Conservation (phyloP, 2,797 vertebrate genomes). For the Ceyx erithaca region DNA sequence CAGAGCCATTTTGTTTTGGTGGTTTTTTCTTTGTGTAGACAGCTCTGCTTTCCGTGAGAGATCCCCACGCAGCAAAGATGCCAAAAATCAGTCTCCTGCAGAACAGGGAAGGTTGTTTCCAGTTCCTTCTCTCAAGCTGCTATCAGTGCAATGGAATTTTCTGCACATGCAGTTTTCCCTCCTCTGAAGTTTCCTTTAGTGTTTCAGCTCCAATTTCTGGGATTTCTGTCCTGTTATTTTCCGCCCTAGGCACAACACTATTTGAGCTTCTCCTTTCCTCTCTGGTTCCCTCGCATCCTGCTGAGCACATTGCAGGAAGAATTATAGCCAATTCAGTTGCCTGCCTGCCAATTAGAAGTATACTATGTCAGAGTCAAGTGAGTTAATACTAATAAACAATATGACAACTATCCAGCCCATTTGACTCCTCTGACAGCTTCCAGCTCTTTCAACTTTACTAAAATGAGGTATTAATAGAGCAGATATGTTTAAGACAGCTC, state of each 20-base stretch:
- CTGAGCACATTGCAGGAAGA: not conserved
- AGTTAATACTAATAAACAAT: constrained; percentile 53
- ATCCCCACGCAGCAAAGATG: not conserved
- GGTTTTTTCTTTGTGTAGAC: not conserved
- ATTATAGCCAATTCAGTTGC: constrained; percentile 41
- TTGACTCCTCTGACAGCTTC: constrained; percentile 21
- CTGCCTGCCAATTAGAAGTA: constrained; percentile 50
- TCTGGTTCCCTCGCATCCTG: not conserved
- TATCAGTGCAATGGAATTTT: not conserved
- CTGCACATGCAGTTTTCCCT: not conserved
- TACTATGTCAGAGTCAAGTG: constrained; percentile 18
- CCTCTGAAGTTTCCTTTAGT: not conserved
- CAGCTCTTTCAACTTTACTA: constrained; percentile 37
- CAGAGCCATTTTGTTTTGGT: not conserved
- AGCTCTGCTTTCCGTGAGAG: not conserved
- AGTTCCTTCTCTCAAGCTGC: not conserved
- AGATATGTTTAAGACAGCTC: not conserved
- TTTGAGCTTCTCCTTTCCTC: not conserved
- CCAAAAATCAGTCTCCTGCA: not conserved
- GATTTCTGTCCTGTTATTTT: not conserved
- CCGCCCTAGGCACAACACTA: not conserved
- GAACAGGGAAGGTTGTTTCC: not conserved
- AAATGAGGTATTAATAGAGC: constrained; percentile 28
- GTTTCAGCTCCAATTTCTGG: not conserved
- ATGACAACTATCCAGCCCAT: constrained; percentile 25